Conservation (phyloP, 2,113 vertebrate species). For the Acrocephalus arundinaceus region DNA sequence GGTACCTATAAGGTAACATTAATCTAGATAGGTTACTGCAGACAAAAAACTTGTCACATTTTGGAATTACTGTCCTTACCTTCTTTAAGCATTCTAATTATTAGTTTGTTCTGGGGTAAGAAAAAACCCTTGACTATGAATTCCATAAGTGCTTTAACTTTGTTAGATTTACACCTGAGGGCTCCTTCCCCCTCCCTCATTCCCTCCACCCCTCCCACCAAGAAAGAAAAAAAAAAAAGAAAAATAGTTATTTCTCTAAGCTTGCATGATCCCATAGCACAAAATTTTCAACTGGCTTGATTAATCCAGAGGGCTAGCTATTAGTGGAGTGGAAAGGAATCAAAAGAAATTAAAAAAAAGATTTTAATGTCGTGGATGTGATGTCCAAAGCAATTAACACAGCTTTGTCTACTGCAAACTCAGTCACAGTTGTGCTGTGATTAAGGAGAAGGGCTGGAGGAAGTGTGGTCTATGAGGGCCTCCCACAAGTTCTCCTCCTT, state of each 20-base stretch:
- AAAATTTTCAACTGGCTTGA: slow-evolving; percentile 52
- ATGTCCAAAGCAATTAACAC: slow-evolving; percentile 28
- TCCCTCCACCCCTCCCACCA: accelerated
- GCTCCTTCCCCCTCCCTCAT: neutral
- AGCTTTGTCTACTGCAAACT: neutral
- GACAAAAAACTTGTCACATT: neutral
- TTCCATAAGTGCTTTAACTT: slow-evolving; percentile 29
- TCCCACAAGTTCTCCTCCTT: neutral
- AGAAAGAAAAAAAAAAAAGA: neutral
- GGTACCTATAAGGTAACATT: neutral
- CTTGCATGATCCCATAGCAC: slow-evolving; percentile 16
- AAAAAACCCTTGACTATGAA: neutral
- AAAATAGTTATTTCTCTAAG: slow-evolving; percentile 38
- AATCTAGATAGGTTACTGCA: neutral
- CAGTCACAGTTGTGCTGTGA: neutral
- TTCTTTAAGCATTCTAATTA: slow-evolving; percentile 19
- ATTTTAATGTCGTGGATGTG: slow-evolving; percentile 5
- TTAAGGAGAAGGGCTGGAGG: neutral
- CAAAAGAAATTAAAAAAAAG: neutral
- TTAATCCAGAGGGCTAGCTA: slow-evolving; percentile 43
- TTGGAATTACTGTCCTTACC: neutral
- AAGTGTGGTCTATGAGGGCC: neutral
- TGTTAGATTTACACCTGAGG: slow-evolving; percentile 5
- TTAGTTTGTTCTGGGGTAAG: neutral
- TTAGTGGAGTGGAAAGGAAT: slow-evolving; percentile 48